These are phyloP conservation scores for Bombus haemorrhoidalis DNA, from an alignment of 1,140 invertebrate species.

Conservation along the genomic window DNA sequence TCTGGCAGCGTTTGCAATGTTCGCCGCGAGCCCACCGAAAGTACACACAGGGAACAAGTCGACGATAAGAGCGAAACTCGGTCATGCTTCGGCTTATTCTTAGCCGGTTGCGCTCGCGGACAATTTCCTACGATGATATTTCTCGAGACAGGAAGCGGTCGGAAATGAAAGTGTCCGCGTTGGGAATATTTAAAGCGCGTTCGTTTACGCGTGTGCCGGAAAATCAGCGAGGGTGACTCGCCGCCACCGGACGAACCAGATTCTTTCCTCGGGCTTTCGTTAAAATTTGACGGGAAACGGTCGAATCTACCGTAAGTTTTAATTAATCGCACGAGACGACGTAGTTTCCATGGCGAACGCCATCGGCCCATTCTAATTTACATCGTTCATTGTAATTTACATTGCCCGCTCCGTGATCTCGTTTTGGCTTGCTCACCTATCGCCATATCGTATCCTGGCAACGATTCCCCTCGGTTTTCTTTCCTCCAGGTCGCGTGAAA, in stretches of 20 bases:
- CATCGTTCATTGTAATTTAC: neutral
- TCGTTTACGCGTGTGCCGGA: neutral
- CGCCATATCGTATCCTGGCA: neutral
- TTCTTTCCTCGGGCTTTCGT: neutral
- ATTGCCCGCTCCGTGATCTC: neutral
- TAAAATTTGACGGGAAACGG: neutral
- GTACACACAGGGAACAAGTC: neutral
- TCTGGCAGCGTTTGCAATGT: neutral
- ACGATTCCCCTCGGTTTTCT: neutral
- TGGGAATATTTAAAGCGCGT: conserved; percentile 62
- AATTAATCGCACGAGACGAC: conserved; percentile 16
- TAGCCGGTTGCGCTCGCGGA: conserved; percentile 20
- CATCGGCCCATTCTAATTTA: neutral
- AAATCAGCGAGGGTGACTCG: neutral
- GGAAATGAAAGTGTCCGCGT: conserved; percentile 67
- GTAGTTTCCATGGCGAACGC: neutral
- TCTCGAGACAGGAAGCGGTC: conserved; percentile 53
- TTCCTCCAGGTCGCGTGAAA: neutral
- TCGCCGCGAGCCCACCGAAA: neutral
- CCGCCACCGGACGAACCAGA: too few species aligned
- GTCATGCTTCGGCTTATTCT: conserved; percentile 35
- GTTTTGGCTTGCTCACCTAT: neutral
- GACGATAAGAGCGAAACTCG: conserved; percentile 17
- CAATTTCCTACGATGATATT: conserved; percentile 68
- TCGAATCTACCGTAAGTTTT: neutral